Percentiles rank a stretch among this genome's conserved stretches.
Conservation (phyloP, 2,888 invertebrate species). For the Tetranychus truncatus region DNA sequence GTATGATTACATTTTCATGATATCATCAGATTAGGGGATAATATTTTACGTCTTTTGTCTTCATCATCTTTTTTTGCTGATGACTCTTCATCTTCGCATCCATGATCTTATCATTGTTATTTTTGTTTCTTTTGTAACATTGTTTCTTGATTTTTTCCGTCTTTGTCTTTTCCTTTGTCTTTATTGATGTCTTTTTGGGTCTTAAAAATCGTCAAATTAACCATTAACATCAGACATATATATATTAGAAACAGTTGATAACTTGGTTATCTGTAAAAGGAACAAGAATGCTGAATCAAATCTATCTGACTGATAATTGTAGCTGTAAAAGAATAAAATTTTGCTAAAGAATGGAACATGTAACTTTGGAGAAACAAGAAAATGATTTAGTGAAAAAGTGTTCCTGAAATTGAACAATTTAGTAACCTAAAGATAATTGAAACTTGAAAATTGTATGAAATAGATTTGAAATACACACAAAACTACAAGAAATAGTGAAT, state of each 20-base stretch:
- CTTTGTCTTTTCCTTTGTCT: too few relatives aligned
- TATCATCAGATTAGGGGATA: not conserved
- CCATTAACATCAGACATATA: not conserved
- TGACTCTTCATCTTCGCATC: not conserved
- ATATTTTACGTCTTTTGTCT: not conserved
- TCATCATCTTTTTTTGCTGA: constrained; percentile 1
- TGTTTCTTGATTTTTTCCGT: too few relatives aligned
- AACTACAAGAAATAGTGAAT: not conserved
- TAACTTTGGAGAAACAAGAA: not conserved
- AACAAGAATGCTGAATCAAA: not conserved
- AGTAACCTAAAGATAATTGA: not conserved
- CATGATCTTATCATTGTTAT: too few relatives aligned
- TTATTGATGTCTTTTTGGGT: not conserved
- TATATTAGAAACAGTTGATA: too few relatives aligned
- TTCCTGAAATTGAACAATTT: not conserved
- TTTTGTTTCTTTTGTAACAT: too few relatives aligned
- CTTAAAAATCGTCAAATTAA: not conserved
- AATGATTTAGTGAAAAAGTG: too few relatives aligned
- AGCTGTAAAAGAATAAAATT: not conserved
- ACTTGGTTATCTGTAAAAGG: too few relatives aligned
- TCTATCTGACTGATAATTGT: not conserved
- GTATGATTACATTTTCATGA: not conserved
- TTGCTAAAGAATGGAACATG: not conserved
- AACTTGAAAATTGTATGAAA: not conserved
- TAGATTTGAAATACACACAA: not conserved